Conservation (phyloP, 2,888 invertebrate species). For the Pyrrhia umbra region DNA sequence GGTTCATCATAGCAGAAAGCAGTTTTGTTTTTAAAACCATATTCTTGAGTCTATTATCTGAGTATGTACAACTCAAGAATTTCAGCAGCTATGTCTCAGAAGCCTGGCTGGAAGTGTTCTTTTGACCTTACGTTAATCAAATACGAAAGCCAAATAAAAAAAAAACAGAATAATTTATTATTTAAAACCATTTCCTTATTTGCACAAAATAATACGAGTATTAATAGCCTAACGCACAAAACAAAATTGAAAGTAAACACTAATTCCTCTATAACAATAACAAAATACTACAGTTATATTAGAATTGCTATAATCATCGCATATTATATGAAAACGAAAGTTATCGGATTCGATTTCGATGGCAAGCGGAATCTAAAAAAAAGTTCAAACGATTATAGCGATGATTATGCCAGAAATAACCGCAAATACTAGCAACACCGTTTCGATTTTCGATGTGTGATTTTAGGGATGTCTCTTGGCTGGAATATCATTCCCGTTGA, state of each 20-base stretch:
- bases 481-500: neutral
- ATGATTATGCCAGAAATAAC: constrained; percentile 37
- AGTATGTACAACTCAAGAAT: too few species aligned
- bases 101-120: too few species aligned
- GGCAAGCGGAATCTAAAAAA: constrained; percentile 41
- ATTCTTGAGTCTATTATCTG: too few species aligned
- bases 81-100: too few species aligned
- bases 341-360: constrained; percentile 33
- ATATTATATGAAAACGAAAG: constrained; percentile 61
- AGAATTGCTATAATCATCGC: constrained; percentile 48
- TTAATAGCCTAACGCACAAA: neutral
- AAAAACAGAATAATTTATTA: too few species aligned
- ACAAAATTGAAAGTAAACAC: constrained; percentile 59
- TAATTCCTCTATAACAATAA: constrained; percentile 31
- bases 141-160: too few species aligned
- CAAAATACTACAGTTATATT: too few species aligned
- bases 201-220: neutral
- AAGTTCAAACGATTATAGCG: constrained; percentile 14
- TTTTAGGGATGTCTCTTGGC: constrained; percentile 11
- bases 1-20: too few species aligned
- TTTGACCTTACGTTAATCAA: too few species aligned
- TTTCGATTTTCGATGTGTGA: constrained; percentile 6
- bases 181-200: too few species aligned
- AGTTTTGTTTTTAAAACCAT: too few species aligned
- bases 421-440: constrained; percentile 13